phyloP scores from a whole-genome alignment of 2,797 vertebrate species.

The Podarcis siculus region DNA sequence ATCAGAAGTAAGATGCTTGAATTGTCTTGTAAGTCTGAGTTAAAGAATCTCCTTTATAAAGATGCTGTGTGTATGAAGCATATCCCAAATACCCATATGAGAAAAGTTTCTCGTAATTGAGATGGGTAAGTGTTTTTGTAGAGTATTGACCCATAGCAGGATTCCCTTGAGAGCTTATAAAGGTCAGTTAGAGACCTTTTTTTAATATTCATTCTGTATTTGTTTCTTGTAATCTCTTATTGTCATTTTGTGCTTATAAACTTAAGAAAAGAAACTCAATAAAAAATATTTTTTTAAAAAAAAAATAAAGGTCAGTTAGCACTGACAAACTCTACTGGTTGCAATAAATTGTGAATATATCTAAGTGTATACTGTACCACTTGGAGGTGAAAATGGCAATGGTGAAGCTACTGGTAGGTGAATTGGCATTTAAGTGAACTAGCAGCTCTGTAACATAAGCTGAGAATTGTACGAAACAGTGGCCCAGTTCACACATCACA shows the following conservation, averaged over 20 bases:
- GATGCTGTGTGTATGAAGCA: constrained; percentile 81
- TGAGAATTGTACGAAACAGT: background rate
- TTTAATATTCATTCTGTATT: too few relatives aligned
- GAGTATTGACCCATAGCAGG: constrained; percentile 75
- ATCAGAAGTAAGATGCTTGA: constrained; percentile 43
- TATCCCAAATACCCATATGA: constrained; percentile 76
- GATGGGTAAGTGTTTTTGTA: constrained; percentile 77
- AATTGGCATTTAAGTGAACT: background rate
- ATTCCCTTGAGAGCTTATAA: constrained; percentile 65
- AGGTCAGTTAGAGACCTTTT: constrained; percentile 57
- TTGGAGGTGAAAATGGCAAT: background rate
- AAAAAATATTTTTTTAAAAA: too few relatives aligned
- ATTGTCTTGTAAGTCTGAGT: constrained; percentile 75
- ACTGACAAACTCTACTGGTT: constrained; percentile 58
- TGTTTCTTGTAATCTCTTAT: too few relatives aligned
- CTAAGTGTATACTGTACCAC: too few relatives aligned
- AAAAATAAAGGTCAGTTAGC: constrained; percentile 53
- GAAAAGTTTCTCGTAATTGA: constrained; percentile 70
- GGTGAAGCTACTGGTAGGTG: background rate
- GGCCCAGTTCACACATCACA: too few relatives aligned
- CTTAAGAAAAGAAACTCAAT: too few relatives aligned
- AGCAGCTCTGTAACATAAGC: background rate
- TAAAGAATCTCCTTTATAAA: constrained; percentile 84
- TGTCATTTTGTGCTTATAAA: too few relatives aligned
- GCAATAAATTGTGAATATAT: constrained; percentile 3